Base-by-base conservation (phyloP, 2,888 invertebrate species). In the Pseudococcus longispinus region DNA sequence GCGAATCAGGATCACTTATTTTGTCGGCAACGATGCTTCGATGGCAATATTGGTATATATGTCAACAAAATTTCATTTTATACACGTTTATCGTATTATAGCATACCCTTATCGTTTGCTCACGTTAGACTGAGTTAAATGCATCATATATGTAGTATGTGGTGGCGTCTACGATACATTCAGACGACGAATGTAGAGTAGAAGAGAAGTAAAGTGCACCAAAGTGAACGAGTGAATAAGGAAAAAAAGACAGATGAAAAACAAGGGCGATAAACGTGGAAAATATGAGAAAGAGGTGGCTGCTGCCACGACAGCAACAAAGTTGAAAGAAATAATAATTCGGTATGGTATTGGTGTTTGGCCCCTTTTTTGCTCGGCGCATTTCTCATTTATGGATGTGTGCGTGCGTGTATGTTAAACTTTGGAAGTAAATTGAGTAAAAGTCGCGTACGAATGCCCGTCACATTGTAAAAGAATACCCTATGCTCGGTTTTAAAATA, bases 401-500 rank as follows among this genome's bases (percentile, higher is more conserved):
- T 55, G 55, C 15, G 18, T 55, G 55, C n/a, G 55, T 55, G n/a
- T 55, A 55, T 55, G 55, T 70, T 70, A 29, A 70, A 70, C 70
- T 29, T 70, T 70, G 29, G 5, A 70, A 70, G 70, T 70, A 70
- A 70, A 70, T 70, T 70, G 70, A 70, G 70, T 70, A 70, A 70
- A 70, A 70, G 70, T 70, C 70, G 70, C 70, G 29, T 83, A 83
- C 18, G 84, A 84, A 65, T 60, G 84, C 60, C 11, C 13, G 84
- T 60, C 37, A 65, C 32, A 84, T 70, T 29, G 29, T 29, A 55
- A 84, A 65, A 46, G 84, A 84, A 84, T 65, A 84, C 84, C 84
- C 84, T 84, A 84, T 65, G 84, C 32, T 84, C 84, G 32, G 1
- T 55, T 84, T 84, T 84, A 60, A 84, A 84, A 84, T 29, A 83